These are phyloP conservation scores for Archips crataeganus DNA, from an alignment of 2,888 invertebrate genomes.

Conservation along the genomic window DNA sequence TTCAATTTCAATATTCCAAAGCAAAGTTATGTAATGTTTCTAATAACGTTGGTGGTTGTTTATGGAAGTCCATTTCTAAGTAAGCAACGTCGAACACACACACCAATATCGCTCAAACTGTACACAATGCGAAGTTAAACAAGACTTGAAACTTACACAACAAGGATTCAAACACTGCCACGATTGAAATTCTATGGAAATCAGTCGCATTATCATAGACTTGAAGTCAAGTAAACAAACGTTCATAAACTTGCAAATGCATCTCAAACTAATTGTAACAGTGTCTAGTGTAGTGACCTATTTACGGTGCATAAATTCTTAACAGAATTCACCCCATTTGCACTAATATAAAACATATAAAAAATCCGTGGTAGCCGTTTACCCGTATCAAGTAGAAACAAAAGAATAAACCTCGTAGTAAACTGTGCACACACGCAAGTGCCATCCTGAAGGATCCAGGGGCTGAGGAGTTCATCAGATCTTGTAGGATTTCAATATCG, in stretches of 20 bases:
- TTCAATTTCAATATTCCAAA: not conserved
- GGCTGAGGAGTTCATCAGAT: no score
- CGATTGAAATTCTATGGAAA: conserved; percentile 27
- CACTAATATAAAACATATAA: no score
- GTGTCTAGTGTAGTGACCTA: conserved; percentile 13
- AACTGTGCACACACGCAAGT: no score
- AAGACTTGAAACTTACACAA: conserved; percentile 2
- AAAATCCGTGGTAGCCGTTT: no score
- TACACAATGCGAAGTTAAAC: not conserved
- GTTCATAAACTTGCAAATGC: conserved; percentile 38
- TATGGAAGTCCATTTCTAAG: not conserved
- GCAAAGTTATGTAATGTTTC: not conserved
- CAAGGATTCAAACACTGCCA: conserved; percentile 17
- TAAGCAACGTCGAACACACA: not conserved
- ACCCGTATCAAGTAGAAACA: no score
- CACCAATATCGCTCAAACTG: not conserved
- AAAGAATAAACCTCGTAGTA: no score
- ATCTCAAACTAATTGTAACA: conserved; percentile 26
- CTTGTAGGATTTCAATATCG: no score
- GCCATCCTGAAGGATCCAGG: no score
- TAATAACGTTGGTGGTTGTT: not conserved
- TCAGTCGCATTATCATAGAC: conserved; percentile 24
- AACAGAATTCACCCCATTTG: not conserved
- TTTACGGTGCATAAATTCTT: not conserved
- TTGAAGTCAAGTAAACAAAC: conserved; percentile 33